phyloP scores from a whole-genome alignment of 2,113 vertebrate species.

The Malurus alboscapulatus region DNA sequence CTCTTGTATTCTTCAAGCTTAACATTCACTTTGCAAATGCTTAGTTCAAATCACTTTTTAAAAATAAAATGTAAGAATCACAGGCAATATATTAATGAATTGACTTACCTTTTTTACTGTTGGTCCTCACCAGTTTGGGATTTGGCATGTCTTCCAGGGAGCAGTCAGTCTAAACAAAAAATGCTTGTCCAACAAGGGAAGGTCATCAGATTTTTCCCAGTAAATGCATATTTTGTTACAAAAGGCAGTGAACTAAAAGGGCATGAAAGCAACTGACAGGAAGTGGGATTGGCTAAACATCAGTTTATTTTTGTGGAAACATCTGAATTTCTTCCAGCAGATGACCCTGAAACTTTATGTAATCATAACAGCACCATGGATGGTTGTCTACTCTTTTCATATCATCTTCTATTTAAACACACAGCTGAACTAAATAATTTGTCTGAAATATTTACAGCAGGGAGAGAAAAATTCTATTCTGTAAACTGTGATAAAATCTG shows the following conservation, averaged over 20 bases:
- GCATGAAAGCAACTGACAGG: background rate
- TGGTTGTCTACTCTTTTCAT: background rate
- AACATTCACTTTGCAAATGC: background rate
- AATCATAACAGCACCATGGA: background rate
- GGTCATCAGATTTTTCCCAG: background rate
- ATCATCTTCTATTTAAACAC: background rate
- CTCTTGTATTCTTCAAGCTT: background rate
- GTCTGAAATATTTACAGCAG: background rate
- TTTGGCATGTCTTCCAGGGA: background rate
- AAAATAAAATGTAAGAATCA: background rate
- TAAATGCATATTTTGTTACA: background rate
- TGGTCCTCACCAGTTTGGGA: slow-evolving; percentile 18
- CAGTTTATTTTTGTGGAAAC: background rate
- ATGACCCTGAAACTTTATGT: background rate
- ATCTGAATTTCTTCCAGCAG: background rate
- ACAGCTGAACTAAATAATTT: background rate
- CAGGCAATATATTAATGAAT: background rate
- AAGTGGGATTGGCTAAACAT: background rate
- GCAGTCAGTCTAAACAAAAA: slow-evolving; percentile 27
- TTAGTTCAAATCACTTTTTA: background rate
- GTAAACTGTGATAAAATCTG: background rate
- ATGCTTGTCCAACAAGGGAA: background rate
- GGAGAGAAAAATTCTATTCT: background rate
- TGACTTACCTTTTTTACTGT: slow-evolving; percentile 56
- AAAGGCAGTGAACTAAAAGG: background rate